Evolutionary conservation across 23 tunicate genomes (phyloP).

Genomic region (Oikopleura vanhoeffeni): DNA sequence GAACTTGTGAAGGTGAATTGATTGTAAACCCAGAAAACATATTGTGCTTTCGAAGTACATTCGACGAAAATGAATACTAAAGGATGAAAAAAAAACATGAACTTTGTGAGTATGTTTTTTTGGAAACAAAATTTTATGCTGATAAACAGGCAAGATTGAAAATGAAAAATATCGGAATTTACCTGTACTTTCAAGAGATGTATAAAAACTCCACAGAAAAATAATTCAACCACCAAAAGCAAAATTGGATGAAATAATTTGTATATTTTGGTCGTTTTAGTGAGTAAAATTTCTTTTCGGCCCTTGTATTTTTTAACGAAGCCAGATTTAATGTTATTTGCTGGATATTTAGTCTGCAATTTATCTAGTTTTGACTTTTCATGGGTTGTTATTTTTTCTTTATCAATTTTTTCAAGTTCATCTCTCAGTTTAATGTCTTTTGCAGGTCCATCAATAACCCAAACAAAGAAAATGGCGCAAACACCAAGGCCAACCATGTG

Average conservation of each 20-base stretch:
- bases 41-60: too few species aligned
- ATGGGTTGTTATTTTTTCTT: background rate
- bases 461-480: background rate
- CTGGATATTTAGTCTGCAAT: background rate
- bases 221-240: background rate
- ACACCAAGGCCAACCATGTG: slow-evolving; percentile 7
- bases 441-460: background rate
- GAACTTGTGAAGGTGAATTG: too few species aligned
- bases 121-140: too few species aligned
- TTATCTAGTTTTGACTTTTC: background rate
- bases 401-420: background rate
- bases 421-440: background rate
- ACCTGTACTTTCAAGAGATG: background rate
- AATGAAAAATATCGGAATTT: too few species aligned
- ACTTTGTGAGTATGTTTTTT: too few species aligned
- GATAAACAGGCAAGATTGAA: too few species aligned
- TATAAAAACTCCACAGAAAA: background rate
- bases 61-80: too few species aligned
- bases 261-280: background rate
- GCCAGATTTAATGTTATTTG: background rate
- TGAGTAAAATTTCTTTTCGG: background rate
- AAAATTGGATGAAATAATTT: background rate
- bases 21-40: too few species aligned
- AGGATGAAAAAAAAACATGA: too few species aligned
- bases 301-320: background rate